A percentile compares a stretch with the other conserved stretches of the same genome.
These are phyloP conservation scores for Sebastes kiyomatsui DNA, from an alignment of 2,797 vertebrate species.

Conservation along the genomic window DNA sequence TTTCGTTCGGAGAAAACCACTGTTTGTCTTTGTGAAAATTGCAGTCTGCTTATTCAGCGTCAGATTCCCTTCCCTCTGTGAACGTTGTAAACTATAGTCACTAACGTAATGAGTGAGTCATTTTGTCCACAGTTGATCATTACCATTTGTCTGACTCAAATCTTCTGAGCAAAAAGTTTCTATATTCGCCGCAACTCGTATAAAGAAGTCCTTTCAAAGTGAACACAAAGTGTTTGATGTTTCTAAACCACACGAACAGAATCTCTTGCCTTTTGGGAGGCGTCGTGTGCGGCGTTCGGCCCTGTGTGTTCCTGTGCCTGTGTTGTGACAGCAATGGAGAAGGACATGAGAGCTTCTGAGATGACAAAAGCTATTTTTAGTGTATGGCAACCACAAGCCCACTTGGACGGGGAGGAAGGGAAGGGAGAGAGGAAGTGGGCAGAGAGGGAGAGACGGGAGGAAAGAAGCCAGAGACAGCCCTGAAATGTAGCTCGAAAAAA, in stretches of 20 bases:
- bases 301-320: background rate
- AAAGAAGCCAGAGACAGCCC: background rate
- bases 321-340: conserved; percentile 54
- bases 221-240: conserved; percentile 9
- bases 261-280: conserved; percentile 15
- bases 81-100: conserved; percentile 29
- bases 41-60: conserved; percentile 44
- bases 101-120: conserved; percentile 25
- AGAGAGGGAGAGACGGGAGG: background rate
- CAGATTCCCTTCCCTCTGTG: conserved; percentile 18
- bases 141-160: background rate
- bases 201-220: conserved; percentile 6
- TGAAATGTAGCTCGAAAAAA: too few relatives aligned
- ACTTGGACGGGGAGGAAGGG: conserved; percentile 38
- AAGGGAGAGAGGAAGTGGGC: conserved; percentile 26
- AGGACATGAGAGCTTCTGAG: conserved; percentile 57
- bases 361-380: conserved; percentile 75
- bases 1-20: conserved; percentile 32
- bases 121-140: conserved; percentile 19
- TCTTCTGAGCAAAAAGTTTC: conserved; percentile 6
- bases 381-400: conserved; percentile 43
- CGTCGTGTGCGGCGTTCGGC: background rate
- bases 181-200: background rate
- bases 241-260: background rate
- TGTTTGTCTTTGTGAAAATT: conserved; percentile 50